These are phyloP conservation scores for Macrotrachela quadricornifera DNA, from an alignment of 1,140 invertebrate genomes.

Conservation along the genomic window DNA sequence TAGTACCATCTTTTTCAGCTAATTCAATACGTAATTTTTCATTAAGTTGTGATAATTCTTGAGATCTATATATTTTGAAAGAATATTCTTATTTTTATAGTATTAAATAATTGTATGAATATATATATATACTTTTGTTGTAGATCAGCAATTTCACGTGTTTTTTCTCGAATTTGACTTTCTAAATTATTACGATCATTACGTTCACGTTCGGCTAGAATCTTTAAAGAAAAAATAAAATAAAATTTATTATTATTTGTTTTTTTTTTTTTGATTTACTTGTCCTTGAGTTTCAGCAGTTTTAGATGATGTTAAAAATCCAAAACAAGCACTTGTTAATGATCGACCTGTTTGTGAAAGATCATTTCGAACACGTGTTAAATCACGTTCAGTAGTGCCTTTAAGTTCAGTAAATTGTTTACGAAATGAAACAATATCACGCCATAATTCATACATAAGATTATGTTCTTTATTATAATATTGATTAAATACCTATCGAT, in stretches of 20 bases:
- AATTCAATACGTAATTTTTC: no score
- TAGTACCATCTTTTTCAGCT: no score
- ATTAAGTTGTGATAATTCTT: no score
- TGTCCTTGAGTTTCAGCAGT: conserved; percentile 21
- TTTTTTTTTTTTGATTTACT: conserved; percentile 11
- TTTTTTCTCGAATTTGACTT: conserved; percentile 21
- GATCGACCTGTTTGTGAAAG: conserved; percentile 36
- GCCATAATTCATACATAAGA: conserved; percentile 60
- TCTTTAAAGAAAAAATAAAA: no score
- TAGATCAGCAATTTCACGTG: conserved; percentile 19
- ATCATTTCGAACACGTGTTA: conserved; percentile 49
- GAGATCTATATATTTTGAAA: no score
- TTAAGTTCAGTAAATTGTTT: conserved; percentile 55
- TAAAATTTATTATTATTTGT: no score
- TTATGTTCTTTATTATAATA: conserved; percentile 47
- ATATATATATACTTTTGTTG: not conserved
- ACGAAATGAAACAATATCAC: conserved; percentile 63
- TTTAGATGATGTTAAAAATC: conserved; percentile 22
- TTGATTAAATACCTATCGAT: conserved; percentile 61
- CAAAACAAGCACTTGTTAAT: conserved; percentile 28
- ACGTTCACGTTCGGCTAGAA: conserved; percentile 18
- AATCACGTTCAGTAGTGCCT: conserved; percentile 56
- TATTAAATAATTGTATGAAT: no score
- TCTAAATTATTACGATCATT: conserved; percentile 20
- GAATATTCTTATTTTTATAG: no score